These are phyloP conservation scores for Megalops atlanticus DNA, from an alignment of 2,113 vertebrate species.

Conservation along the genomic window DNA sequence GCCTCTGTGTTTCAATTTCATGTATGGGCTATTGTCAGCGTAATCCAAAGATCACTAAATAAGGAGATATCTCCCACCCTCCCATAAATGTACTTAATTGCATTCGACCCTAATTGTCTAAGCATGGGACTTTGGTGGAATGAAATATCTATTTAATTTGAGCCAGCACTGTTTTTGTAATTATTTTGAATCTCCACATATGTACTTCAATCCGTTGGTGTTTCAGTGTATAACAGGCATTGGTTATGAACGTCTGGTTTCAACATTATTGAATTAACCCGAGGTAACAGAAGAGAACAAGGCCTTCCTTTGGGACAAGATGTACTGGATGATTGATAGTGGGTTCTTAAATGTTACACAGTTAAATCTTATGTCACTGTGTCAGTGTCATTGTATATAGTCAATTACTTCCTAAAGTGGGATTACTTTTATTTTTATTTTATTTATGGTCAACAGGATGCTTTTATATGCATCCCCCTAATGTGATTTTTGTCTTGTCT, in stretches of 20 bases:
- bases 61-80: neutral
- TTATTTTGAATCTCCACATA: constrained; percentile 13
- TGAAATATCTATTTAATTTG: constrained; percentile 24
- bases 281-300: constrained; percentile 13
- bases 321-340: neutral
- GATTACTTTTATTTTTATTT: neutral
- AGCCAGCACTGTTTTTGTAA: neutral
- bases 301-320: neutral
- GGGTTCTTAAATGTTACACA: neutral
- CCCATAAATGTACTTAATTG: constrained; percentile 19
- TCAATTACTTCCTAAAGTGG: constrained; percentile 5
- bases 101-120: constrained; percentile 24
- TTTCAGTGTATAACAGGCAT: constrained; percentile 4
- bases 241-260: constrained; percentile 11
- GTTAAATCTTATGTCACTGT: neutral
- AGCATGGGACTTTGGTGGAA: constrained; percentile 6
- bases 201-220: neutral
- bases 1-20: constrained; percentile 20
- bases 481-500: neutral
- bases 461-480: neutral
- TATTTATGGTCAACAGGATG: neutral
- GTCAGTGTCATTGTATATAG: neutral
- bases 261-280: constrained; percentile 29
- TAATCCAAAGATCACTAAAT: constrained; percentile 15
- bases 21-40: neutral